Evolutionary conservation across 2,797 vertebrate genomes (phyloP).

Genomic region (Sternarchorhynchus goeldii): DNA sequence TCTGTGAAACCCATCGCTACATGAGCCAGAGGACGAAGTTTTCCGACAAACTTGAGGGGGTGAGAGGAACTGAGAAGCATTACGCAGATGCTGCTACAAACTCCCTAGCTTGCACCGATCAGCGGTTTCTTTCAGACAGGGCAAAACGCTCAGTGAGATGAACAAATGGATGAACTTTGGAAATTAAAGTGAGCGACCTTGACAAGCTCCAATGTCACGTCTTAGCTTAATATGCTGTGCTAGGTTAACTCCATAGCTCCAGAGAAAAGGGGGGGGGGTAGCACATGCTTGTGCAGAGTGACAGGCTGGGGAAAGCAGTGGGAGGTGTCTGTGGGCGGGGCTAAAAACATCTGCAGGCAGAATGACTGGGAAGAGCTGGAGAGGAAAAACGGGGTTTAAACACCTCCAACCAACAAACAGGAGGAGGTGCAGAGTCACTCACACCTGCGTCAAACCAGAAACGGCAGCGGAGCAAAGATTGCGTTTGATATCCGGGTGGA

Average conservation of each 20-base stretch:
- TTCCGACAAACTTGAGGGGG: slow-evolving; percentile 24
- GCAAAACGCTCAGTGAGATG: neutral
- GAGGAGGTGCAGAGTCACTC: neutral
- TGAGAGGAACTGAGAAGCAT: slow-evolving; percentile 40
- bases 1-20: slow-evolving; percentile 11
- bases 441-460: no score
- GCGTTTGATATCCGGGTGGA: neutral
- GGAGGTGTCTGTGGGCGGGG: neutral
- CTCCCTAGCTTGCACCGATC: slow-evolving; percentile 53
- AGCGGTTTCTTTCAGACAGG: slow-evolving; percentile 47
- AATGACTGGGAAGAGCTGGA: neutral
- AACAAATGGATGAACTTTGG: neutral
- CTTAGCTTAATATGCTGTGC: slow-evolving; percentile 14
- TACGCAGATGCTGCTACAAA: slow-evolving; percentile 47
- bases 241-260: slow-evolving; percentile 22
- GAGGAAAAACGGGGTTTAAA: neutral
- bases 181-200: neutral
- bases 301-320: neutral
- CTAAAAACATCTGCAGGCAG: neutral
- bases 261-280: neutral
- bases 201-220: neutral
- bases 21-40: slow-evolving; percentile 23
- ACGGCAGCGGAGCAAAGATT: no score
- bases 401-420: no score
- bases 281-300: no score